These are phyloP conservation scores for Pteropus rufus DNA, from an alignment of 2,797 vertebrate species.

Conservation along the genomic window DNA sequence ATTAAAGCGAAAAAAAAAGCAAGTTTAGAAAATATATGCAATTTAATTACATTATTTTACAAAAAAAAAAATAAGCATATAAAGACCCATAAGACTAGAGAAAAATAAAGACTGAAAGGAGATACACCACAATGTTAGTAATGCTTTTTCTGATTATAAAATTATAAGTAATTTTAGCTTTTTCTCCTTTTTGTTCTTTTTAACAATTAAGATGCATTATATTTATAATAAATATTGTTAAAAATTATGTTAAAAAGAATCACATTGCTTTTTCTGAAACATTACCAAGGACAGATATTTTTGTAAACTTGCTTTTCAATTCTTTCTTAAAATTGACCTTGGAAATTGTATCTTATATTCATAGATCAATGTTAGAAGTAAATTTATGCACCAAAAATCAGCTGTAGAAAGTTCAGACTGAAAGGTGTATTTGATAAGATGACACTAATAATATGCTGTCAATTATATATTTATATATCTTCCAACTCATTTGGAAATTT, in stretches of 20 bases:
- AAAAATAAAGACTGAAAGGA: not conserved
- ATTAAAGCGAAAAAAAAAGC: not conserved
- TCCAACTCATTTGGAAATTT: slow-evolving; percentile 55
- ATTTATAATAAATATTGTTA: not conserved
- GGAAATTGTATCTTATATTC: slow-evolving; percentile 32
- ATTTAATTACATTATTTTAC: not conserved
- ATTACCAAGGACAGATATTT: not conserved
- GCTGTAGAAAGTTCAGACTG: slow-evolving; percentile 45
- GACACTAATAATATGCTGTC: slow-evolving; percentile 61
- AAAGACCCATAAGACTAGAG: not conserved
- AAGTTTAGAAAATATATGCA: not conserved
- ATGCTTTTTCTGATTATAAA: not conserved
- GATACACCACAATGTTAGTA: not conserved
- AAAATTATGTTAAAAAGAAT: not conserved
- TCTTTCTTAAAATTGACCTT: slow-evolving; percentile 12
- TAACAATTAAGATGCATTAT: not conserved
- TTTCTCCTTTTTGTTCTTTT: not conserved
- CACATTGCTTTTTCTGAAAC: not conserved
- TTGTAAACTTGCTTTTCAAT: not conserved
- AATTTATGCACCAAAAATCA: slow-evolving; percentile 48
- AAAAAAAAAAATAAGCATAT: not conserved
- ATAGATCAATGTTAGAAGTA: not conserved
- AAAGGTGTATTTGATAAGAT: slow-evolving; percentile 51
- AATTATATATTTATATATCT: slow-evolving; percentile 51
- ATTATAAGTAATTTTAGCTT: not conserved